Evolutionary conservation across 2,888 invertebrate genomes (phyloP), one percentile per base, ranked within the genome.

Genomic region (Temnothorax ravouxi): DNA sequence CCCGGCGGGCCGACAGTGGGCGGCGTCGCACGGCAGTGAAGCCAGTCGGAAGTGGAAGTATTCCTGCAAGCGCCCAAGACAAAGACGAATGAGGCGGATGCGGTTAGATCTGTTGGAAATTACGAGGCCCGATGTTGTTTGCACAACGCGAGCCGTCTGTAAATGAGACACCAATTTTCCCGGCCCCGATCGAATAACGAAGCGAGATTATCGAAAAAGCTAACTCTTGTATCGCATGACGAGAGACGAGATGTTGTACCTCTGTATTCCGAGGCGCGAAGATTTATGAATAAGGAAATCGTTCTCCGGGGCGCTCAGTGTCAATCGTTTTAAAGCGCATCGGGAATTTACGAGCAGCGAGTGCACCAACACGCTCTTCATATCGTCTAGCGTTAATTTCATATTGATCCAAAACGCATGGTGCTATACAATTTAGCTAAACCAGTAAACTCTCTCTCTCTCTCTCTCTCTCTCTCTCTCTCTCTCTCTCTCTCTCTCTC

Each of bases 21-120:
- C 83, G 41, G 79, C 83, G 79, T 83, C 80, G 56, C 67, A 67
- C 56, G 83, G 83, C 72, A 80, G 74, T 44, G 18, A 3, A 83
- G 69, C 38, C 69, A 44, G 61, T 61, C 61, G 79, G 67, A 81
- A 50, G 82, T 66, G 66, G 59, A 81, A 74, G 59, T 66, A 66
- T 56, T 67, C 52, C 74, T 74, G 83, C 25, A 21, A 50, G 44
- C 54, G 56, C n/a, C 38, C 69, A 38, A 66, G 84, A 84, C 82
- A 82, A 59, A 67, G 84, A 84, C 44, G 82, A 74, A 84, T 84
- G 84, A 59, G 67, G 71, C 71, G 71, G 71, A 79, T 59, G 44
- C 56, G 66, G 47, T 71, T 38, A 29, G 71, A 71, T 79, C 71
- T 13, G 18, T 71, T 59, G 38, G 44, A 79, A 79, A 79, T 79